phyloP scores from a whole-genome alignment of 2,888 invertebrate species.

The Tuta absoluta region DNA sequence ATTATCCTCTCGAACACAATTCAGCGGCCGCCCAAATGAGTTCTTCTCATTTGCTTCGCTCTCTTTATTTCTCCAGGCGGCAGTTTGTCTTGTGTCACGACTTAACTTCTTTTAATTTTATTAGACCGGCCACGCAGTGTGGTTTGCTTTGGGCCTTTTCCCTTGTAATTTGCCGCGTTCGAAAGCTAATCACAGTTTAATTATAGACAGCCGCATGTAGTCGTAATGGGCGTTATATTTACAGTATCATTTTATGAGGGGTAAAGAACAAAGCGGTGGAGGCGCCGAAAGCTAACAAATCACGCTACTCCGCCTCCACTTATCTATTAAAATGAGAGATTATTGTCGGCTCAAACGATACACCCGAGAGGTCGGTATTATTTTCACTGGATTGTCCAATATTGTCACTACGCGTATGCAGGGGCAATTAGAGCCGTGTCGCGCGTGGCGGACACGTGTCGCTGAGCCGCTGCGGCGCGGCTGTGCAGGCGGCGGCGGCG shows the following conservation, averaged over 20 bases:
- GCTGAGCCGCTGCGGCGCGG: conserved; percentile 46
- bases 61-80: conserved; percentile 80
- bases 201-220: conserved; percentile 8
- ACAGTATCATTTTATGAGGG: conserved; percentile 17
- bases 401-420: conserved; percentile 76
- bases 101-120: conserved; percentile 74
- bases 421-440: conserved; percentile 78
- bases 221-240: conserved; percentile 17
- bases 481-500: conserved; percentile 38
- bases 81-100: conserved; percentile 76
- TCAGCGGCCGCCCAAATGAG: conserved; percentile 78
- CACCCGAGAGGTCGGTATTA: conserved; percentile 70
- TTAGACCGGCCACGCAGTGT: conserved; percentile 58
- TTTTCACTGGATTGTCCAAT: conserved; percentile 80
- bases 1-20: conserved; percentile 81
- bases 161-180: conserved; percentile 49
- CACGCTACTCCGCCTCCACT: conserved; percentile 74
- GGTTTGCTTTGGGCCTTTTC: conserved; percentile 49
- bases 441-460: conserved; percentile 75
- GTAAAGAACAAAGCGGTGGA: conserved; percentile 17
- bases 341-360: conserved; percentile 67
- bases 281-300: conserved; percentile 61
- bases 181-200: conserved; percentile 32
- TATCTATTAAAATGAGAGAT: conserved; percentile 81
- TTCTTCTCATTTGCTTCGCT: conserved; percentile 78